Base-by-base conservation (phyloP, 2,113 vertebrate genomes). In the Nestor notabilis region DNA sequence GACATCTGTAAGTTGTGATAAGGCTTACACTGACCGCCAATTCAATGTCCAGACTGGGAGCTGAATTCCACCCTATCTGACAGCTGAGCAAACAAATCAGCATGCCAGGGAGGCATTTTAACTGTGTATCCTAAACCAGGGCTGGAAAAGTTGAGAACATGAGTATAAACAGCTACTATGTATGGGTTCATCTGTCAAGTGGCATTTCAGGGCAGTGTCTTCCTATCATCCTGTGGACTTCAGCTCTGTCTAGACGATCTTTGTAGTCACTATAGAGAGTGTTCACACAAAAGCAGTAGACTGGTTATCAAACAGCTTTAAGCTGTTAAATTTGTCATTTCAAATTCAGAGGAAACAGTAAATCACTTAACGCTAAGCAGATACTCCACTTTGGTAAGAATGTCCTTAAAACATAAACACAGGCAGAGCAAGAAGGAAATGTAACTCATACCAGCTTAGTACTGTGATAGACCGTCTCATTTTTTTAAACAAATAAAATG, bases 401-500 rank as follows among this genome's bases (percentile, higher is more conserved):
- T 27, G 43, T 69, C 49, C 69, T 63, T 68, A 64, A 75, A 91
- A 82, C 11, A 64, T 29, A 44, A 79, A 15, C 50, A 78, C 13
- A 49, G 44, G 37, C 31, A 83, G 76, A 83, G 20, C 37, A n/a
- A 29, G 49, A 88, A 80, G 29, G 43, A 96, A 83, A 75, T 68
- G 43, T 55, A 75, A 9, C 29, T 84, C 64, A 35, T 37, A 64
- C 1, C 16, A 77, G 11, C 28, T 74, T 65, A 49, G 20, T 49
- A 20, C 20, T 71, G 33, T 69, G 72, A 60, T 44, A 52, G 13
- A 50, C 5, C 13, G 19, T 70, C 20, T 50, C 13, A 16, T 58
- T 14, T 60, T 56, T 86, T 78, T 46, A 86, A 92, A 86, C 17
- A 93, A 93, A 93, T 27, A 52, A 64, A 89, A 68, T n/a, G 27